These are phyloP conservation scores for Coryphaenoides rupestris DNA, from an alignment of 2,113 vertebrate genomes.

Conservation along the genomic window DNA sequence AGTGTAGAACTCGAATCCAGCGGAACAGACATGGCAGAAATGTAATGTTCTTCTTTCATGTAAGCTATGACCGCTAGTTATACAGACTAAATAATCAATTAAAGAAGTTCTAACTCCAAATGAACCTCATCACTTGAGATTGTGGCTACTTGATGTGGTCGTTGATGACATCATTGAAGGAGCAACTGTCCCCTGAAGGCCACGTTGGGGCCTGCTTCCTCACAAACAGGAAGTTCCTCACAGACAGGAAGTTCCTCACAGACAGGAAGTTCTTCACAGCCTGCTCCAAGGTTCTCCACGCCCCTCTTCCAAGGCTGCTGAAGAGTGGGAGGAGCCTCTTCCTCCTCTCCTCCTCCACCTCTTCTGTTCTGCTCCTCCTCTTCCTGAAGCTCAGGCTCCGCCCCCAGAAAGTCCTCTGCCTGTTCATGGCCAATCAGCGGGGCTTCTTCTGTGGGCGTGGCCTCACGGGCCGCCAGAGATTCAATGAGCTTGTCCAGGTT, in stretches of 20 bases:
- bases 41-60: too few relatives aligned
- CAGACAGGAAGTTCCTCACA: constrained; percentile 32
- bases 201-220: too few relatives aligned
- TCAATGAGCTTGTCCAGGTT: constrained; percentile 83
- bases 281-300: constrained; percentile 43
- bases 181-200: too few relatives aligned
- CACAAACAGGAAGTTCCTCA: too few relatives aligned
- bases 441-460: neutral
- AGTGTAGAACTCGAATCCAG: too few relatives aligned
- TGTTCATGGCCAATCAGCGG: neutral
- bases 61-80: too few relatives aligned
- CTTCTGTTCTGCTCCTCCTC: constrained; percentile 26
- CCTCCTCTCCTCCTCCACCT: constrained; percentile 23
- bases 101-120: too few relatives aligned
- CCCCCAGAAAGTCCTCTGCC: neutral
- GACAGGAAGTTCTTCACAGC: constrained; percentile 33
- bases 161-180: too few relatives aligned
- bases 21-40: too few relatives aligned
- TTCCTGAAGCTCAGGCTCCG: neutral
- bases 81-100: too few relatives aligned
- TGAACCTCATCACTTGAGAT: too few relatives aligned
- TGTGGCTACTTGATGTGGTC: too few relatives aligned
- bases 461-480: constrained; percentile 66
- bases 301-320: constrained; percentile 45
- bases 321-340: constrained; percentile 34